Percentiles rank a stretch among this genome's conserved stretches.
Conservation (phyloP, 2,113 vertebrate species). For the Tragulus kanchil region DNA sequence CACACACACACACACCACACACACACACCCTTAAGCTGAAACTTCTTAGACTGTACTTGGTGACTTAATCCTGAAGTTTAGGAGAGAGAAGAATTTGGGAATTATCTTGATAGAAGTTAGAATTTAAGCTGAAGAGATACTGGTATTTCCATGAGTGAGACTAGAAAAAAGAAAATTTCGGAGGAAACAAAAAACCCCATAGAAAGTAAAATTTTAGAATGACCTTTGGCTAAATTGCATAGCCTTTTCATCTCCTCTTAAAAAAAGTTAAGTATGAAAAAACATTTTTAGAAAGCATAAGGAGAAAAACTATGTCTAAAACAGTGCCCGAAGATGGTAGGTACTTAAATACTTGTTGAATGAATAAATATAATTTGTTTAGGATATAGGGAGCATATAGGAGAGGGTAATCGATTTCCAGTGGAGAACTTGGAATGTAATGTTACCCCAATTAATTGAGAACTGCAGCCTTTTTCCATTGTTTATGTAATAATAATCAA, state of each 20-base stretch:
- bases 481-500: not conserved
- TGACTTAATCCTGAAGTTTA: not conserved
- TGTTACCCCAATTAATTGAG: not conserved
- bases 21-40: not conserved
- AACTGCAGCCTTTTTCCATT: not conserved
- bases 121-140: not conserved
- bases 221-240: not conserved
- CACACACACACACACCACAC: not conserved
- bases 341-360: constrained; percentile 4
- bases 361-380: not conserved
- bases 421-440: not conserved
- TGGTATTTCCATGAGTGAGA: not conserved
- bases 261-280: not conserved
- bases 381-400: not conserved
- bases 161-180: not conserved
- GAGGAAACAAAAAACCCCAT: not conserved
- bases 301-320: not conserved
- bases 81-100: not conserved
- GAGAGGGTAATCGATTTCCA: not conserved
- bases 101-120: not conserved
- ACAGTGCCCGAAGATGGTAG: not conserved
- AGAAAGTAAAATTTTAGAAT: constrained; percentile 43
- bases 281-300: not conserved
- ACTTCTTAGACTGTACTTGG: not conserved
- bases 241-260: not conserved